phyloP scores from a whole-genome alignment of 1,140 invertebrate genomes.

The Drosophila ficusphila region DNA sequence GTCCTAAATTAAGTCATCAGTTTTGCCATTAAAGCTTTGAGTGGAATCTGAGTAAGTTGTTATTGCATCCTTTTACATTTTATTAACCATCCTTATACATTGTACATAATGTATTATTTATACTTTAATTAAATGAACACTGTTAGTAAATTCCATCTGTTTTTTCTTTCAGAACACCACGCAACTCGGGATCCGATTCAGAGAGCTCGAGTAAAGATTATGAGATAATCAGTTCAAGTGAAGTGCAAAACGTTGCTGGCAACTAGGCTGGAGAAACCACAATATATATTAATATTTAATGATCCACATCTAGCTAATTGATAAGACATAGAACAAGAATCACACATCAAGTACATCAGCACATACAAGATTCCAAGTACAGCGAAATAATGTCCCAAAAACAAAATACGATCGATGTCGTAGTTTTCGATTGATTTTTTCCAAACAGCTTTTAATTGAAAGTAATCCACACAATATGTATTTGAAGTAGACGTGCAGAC shows the following conservation, averaged over 20 bases:
- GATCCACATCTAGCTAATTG: constrained; percentile 69
- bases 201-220: constrained; percentile 83
- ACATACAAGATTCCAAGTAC: constrained; percentile 59
- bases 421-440: constrained; percentile 9
- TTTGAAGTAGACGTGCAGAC: constrained; percentile 12
- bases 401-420: constrained; percentile 14
- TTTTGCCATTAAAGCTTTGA: constrained; percentile 42
- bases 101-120: not conserved
- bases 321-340: constrained; percentile 56
- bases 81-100: not conserved
- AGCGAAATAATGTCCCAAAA: constrained; percentile 30
- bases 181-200: constrained; percentile 76
- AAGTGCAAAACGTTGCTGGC: constrained; percentile 79
- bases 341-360: constrained; percentile 47
- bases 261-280: constrained; percentile 54
- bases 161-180: constrained; percentile 65
- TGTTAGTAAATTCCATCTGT: constrained; percentile 1
- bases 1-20: not conserved
- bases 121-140: constrained; percentile 4
- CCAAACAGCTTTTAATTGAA: constrained; percentile 29
- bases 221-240: constrained; percentile 82
- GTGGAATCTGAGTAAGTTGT: constrained; percentile 64
- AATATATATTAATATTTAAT: constrained; percentile 57
- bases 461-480: constrained; percentile 3
- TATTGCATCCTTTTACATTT: constrained; percentile 24